Conservation (phyloP, 2,797 vertebrate species). For the Hippocampus kuda region DNA sequence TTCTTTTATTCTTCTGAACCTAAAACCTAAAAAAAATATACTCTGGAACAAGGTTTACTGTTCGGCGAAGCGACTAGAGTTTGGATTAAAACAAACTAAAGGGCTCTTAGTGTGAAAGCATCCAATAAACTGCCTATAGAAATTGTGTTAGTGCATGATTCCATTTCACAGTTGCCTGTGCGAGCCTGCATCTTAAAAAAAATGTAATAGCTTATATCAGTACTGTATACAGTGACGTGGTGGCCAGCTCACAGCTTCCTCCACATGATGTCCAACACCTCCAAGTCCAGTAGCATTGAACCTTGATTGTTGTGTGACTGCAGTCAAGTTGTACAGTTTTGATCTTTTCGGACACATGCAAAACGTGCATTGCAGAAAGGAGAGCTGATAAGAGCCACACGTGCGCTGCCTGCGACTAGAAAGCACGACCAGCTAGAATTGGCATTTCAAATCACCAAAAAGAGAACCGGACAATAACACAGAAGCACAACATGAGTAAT, state of each 20-base stretch:
- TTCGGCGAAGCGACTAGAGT: background rate
- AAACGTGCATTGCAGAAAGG: slow-evolving; percentile 48
- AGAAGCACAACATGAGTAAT: background rate
- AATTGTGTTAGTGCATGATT: background rate
- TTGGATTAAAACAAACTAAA: background rate
- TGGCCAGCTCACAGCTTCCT: background rate
- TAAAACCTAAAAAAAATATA: background rate
- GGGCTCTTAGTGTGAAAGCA: background rate
- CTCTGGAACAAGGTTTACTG: too few species aligned
- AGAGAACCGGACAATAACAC: background rate
- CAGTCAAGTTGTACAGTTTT: slow-evolving; percentile 24
- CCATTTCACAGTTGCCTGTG: background rate
- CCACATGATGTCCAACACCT: background rate
- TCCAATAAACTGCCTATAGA: background rate
- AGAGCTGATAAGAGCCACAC: slow-evolving; percentile 15
- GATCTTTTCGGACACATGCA: slow-evolving; percentile 46
- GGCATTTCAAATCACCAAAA: slow-evolving; percentile 21
- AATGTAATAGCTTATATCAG: background rate
- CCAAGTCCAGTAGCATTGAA: slow-evolving; percentile 5
- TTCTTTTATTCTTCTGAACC: too few species aligned
- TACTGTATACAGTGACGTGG: background rate
- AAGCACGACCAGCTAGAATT: slow-evolving; percentile 28
- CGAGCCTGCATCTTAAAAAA: background rate
- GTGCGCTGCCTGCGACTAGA: slow-evolving; percentile 27
- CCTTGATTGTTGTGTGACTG: slow-evolving; percentile 15